These are phyloP conservation scores for Lepisosteus oculatus DNA, from an alignment of 2,113 vertebrate species.

Conservation along the genomic window DNA sequence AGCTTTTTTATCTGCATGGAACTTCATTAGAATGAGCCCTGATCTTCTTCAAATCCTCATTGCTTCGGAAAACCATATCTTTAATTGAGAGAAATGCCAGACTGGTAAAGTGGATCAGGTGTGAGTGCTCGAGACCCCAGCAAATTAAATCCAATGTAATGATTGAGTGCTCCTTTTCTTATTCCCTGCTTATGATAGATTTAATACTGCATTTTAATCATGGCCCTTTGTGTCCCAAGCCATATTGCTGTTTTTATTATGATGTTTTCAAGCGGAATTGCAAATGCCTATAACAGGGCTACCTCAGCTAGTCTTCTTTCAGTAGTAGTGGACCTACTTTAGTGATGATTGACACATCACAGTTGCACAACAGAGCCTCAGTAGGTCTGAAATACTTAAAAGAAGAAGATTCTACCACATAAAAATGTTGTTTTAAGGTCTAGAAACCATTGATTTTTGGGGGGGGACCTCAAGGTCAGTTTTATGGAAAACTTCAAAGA, in stretches of 20 bases:
- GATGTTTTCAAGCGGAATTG: constrained; percentile 41
- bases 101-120: constrained; percentile 61
- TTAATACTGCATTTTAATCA: constrained; percentile 60
- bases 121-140: constrained; percentile 52
- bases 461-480: constrained; percentile 27
- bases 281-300: constrained; percentile 9
- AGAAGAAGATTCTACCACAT: constrained; percentile 35
- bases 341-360: constrained; percentile 18
- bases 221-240: constrained; percentile 37
- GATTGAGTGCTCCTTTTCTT: constrained; percentile 51
- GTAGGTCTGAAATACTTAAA: constrained; percentile 23
- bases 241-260: constrained; percentile 54
- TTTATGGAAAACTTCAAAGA: constrained; percentile 26
- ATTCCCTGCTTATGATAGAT: constrained; percentile 44
- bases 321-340: neutral
- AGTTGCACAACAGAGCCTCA: constrained; percentile 17
- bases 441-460: constrained; percentile 55
- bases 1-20: constrained; percentile 51
- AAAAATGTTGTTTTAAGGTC: constrained; percentile 44
- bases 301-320: constrained; percentile 7
- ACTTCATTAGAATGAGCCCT: constrained; percentile 56
- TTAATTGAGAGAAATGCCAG: constrained; percentile 66
- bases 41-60: constrained; percentile 53
- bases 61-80: constrained; percentile 56
- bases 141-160: constrained; percentile 62